Evolutionary conservation across 1,140 invertebrate species (phyloP).

Genomic region (Samia ricini): DNA sequence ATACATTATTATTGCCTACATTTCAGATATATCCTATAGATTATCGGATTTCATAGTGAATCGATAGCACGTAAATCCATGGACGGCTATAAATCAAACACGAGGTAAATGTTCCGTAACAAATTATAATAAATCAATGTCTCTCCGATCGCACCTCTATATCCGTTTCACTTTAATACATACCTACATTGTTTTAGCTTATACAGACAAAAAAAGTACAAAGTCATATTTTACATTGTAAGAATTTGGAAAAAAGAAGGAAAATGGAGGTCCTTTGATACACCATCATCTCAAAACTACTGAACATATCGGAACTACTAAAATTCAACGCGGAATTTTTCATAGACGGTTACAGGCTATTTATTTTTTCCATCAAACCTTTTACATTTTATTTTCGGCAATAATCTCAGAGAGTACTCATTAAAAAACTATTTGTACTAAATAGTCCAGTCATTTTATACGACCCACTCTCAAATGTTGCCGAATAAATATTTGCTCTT

Average conservation of each 20-base stretch:
- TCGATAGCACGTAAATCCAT: not conserved
- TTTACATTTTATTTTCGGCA: no score
- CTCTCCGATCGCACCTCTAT: not conserved
- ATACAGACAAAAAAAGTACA: not conserved
- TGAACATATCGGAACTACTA: no score
- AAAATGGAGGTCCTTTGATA: no score
- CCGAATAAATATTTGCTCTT: not conserved
- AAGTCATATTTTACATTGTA: not conserved
- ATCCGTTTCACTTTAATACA: not conserved
- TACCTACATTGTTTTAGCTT: not conserved
- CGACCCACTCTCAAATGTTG: not conserved
- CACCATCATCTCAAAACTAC: no score
- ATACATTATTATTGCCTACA: no score
- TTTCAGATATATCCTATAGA: not conserved
- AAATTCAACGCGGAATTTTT: no score
- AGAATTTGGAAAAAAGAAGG: no score
- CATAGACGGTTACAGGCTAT: no score
- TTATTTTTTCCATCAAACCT: no score
- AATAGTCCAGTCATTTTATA: no score
- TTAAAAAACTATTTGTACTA: no score
- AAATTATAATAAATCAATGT: constrained; percentile 2
- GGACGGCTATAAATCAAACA: not conserved
- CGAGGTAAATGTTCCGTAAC: not conserved
- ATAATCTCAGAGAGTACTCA: no score
- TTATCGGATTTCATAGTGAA: not conserved